Base-by-base conservation (phyloP, 2,888 invertebrate species). In the Candidula unifasciata region DNA sequence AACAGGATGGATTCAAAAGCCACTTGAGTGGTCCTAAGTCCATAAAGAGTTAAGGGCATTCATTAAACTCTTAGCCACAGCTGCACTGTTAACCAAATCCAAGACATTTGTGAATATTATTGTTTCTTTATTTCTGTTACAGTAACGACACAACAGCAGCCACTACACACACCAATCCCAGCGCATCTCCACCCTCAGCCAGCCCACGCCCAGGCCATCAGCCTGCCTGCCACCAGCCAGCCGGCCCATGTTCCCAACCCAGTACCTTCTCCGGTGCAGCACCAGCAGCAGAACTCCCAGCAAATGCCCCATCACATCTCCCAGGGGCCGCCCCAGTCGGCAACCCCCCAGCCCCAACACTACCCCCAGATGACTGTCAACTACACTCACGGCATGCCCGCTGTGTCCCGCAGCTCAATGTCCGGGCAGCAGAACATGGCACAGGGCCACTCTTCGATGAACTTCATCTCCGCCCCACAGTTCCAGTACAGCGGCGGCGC, bases 101-200 rank as follows among this genome's bases (percentile, higher is more conserved):
- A n/a, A n/a, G n/a, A 44, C 44, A 44, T 44, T 44, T 44, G 6
- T 44, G 6, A 44, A 44, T 44, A 44, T 44, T 77, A 27, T 77
- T 16, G 21, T 66, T 13, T 30, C 35, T 69, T 66, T 37, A n/a
- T 37, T 69, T 66, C 52, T 69, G 52, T 30, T 2, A 3, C 84
- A 82, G 82, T 87, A 71, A 37, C 85, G 44, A 66, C 80, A 27
- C 83, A 81, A 64, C 82, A 77, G 37, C 82, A 79, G 27, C 76
- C 80, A 21, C n/a, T 82, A 1, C 82, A 71, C 37, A 57, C 79
- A 18, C 84, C 86, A 8, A 81, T 85, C 27, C 87, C 87, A 8
- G 85, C 87, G 24, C 87, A 87, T 69, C 83, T 87, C 64, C 85
- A 86, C 68, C 85, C 85, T 0, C 87, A 87, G 66, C 84, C 85